Conservation (phyloP, 2,797 vertebrate genomes). For the Basileuterus tristriatus region DNA sequence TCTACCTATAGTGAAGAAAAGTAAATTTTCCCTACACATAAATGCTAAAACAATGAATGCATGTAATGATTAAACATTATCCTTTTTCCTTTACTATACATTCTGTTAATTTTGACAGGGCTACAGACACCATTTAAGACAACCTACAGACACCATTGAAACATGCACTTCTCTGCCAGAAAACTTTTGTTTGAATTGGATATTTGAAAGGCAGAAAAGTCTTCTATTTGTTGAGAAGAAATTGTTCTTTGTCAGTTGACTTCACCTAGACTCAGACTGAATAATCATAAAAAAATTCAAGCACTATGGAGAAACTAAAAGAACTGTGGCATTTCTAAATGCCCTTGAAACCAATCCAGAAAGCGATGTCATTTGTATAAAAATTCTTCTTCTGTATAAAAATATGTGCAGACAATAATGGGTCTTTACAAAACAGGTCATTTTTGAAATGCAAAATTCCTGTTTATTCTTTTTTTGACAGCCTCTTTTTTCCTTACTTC, state of each 20-base stretch:
- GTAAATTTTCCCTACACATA: neutral
- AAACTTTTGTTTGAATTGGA: neutral
- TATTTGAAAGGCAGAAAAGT: neutral
- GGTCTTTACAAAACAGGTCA: neutral
- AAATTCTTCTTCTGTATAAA: neutral
- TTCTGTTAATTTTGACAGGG: neutral
- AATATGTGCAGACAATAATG: neutral
- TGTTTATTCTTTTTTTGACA: neutral
- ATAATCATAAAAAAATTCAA: neutral
- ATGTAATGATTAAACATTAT: neutral
- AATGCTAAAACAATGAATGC: neutral
- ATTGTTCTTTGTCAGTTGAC: neutral
- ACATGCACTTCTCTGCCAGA: neutral
- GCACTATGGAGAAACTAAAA: neutral
- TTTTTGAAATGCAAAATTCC: neutral
- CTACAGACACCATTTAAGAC: neutral
- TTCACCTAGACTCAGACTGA: neutral
- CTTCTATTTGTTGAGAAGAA: neutral
- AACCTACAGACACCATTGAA: neutral
- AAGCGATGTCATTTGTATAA: neutral
- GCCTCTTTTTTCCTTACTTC: neutral
- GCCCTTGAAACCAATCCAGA: constrained; percentile 9
- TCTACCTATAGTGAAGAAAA: neutral
- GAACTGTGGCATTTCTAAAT: neutral
- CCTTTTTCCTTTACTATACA: neutral